Conservation (phyloP, 2,113 vertebrate genomes). For the Menidia beryllina region DNA sequence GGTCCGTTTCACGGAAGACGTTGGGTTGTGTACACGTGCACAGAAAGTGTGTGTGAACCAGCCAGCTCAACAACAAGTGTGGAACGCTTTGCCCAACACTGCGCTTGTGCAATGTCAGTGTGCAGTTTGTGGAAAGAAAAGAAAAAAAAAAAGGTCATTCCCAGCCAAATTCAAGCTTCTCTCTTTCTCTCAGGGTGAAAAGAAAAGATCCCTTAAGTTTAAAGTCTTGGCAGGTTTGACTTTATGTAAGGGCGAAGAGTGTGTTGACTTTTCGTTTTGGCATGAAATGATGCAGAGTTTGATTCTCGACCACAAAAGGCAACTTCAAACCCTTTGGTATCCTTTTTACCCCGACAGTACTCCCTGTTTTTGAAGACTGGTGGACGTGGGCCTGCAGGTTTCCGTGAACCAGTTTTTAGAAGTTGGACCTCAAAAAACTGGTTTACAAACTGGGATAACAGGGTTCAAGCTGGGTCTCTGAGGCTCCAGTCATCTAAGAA, state of each 20-base stretch:
- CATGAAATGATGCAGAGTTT: no score
- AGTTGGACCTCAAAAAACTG: no score
- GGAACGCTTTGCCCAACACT: not conserved
- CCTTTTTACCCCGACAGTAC: no score
- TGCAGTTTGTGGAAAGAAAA: not conserved
- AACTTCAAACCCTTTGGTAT: no score
- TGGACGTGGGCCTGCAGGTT: no score
- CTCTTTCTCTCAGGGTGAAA: not conserved
- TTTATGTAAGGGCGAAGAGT: no score
- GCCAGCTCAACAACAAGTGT: conserved; percentile 44
- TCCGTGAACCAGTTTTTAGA: no score
- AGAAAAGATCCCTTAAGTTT: not conserved
- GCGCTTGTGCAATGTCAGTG: not conserved
- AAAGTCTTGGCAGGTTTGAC: not conserved
- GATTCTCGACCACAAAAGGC: no score
- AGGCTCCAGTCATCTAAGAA: conserved; percentile 1
- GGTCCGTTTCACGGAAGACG: conserved; percentile 31
- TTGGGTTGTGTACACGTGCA: not conserved
- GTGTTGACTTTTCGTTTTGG: no score
- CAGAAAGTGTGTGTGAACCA: not conserved
- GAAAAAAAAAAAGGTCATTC: not conserved
- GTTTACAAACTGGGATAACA: not conserved
- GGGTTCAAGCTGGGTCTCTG: conserved; percentile 16
- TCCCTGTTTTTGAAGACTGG: no score
- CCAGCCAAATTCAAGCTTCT: not conserved